Conservation (phyloP, 1,140 invertebrate species). For the Dendroctonus ponderosae region DNA sequence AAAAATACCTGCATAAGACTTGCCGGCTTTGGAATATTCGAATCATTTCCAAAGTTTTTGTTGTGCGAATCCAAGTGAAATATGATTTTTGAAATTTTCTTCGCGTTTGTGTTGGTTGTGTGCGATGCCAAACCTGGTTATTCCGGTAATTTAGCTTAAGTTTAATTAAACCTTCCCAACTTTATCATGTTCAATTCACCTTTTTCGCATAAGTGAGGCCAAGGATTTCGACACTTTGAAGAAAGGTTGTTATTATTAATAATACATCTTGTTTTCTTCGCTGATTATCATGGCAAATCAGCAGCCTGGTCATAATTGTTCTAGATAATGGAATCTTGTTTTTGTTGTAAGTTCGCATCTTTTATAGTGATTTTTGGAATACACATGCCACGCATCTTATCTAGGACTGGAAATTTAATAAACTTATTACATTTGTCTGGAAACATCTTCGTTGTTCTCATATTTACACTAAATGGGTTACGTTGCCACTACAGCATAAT, state of each 20-base stretch:
- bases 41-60: slow-evolving; percentile 17
- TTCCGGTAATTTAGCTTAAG: slow-evolving; percentile 7
- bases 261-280: too few species aligned
- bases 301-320: too few species aligned
- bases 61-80: slow-evolving; percentile 2
- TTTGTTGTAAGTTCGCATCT: too few species aligned
- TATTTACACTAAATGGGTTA: too few species aligned
- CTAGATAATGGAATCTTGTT: too few species aligned
- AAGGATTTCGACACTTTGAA: slow-evolving; percentile 6
- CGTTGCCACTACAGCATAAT: too few species aligned
- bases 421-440: too few species aligned
- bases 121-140: slow-evolving; percentile 18
- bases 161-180: background rate
- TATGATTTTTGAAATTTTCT: slow-evolving; percentile 11
- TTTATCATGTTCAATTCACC: background rate
- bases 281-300: too few species aligned
- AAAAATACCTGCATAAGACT: slow-evolving; percentile 17
- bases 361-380: too few species aligned
- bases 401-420: too few species aligned
- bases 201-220: background rate
- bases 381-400: too few species aligned
- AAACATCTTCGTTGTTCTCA: too few species aligned
- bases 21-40: slow-evolving; percentile 8
- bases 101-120: slow-evolving; percentile 6
- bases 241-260: background rate